phyloP scores from a whole-genome alignment of 2,797 vertebrate species.

The Hybognathus amarus region DNA sequence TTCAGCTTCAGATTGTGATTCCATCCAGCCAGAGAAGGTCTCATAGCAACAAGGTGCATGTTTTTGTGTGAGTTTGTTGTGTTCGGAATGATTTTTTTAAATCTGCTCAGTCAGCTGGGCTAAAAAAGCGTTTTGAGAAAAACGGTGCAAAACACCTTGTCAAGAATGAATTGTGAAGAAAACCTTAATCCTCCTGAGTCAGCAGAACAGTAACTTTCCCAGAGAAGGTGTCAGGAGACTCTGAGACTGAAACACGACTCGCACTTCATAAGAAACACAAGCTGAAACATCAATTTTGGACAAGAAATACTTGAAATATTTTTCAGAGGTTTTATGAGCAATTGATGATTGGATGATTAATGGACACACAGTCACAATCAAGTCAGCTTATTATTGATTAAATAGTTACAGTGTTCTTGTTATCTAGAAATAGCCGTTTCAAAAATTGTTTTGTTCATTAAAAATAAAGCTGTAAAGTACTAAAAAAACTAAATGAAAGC shows the following conservation, averaged over 20 bases:
- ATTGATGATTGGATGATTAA: neutral
- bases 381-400: too few species aligned
- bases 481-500: too few species aligned
- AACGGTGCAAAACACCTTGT: neutral
- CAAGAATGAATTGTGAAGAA: neutral
- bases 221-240: neutral
- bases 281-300: neutral
- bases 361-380: neutral
- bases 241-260: neutral
- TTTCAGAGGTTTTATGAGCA: neutral
- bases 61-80: neutral
- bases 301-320: neutral
- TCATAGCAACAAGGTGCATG: neutral
- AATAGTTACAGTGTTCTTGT: too few species aligned
- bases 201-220: neutral
- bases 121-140: neutral
- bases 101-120: neutral
- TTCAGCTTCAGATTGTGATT: neutral
- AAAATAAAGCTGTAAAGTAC: too few species aligned
- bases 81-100: neutral
- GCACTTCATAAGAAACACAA: neutral
- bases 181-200: neutral
- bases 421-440: too few species aligned
- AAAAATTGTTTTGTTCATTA: neutral
- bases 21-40: neutral